Conservation (phyloP, 2,888 invertebrate genomes). For the Ormyrus pomaceus region DNA sequence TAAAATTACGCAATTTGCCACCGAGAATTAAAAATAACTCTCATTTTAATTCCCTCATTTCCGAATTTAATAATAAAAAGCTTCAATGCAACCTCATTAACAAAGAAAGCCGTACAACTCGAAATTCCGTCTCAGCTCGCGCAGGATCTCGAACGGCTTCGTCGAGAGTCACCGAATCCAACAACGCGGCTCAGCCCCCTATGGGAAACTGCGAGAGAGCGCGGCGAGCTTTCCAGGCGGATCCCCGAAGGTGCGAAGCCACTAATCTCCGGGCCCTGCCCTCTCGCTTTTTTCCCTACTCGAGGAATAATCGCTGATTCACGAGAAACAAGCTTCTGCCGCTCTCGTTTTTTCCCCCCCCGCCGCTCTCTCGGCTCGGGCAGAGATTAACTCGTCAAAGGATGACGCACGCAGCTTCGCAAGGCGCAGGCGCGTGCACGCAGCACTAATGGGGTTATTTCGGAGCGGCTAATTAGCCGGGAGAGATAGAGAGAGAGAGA, state of each 20-base stretch:
- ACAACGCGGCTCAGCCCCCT: too few relatives aligned
- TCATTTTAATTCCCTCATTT: too few relatives aligned
- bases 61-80: too few relatives aligned
- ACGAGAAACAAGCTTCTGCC: slow-evolving; percentile 64
- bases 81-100: too few relatives aligned
- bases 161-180: too few relatives aligned
- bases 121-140: too few relatives aligned
- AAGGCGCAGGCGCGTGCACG: slow-evolving; percentile 64
- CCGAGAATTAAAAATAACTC: too few relatives aligned
- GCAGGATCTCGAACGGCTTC: too few relatives aligned
- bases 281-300: slow-evolving; percentile 65
- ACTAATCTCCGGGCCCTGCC: background rate
- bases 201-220: background rate
- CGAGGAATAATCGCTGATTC: slow-evolving; percentile 70
- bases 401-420: slow-evolving; percentile 64
- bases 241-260: slow-evolving; percentile 38
- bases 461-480: slow-evolving; percentile 67
- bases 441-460: slow-evolving; percentile 70
- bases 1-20: too few relatives aligned
- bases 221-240: slow-evolving; percentile 1
- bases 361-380: slow-evolving; percentile 21
- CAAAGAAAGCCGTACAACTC: too few relatives aligned
- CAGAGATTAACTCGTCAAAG: slow-evolving; percentile 71
- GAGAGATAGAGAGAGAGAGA: slow-evolving; percentile 32
- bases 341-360: slow-evolving; percentile 3